Evolutionary conservation across 1,140 invertebrate species (phyloP).

Genomic region (Penaeus chinensis): DNA sequence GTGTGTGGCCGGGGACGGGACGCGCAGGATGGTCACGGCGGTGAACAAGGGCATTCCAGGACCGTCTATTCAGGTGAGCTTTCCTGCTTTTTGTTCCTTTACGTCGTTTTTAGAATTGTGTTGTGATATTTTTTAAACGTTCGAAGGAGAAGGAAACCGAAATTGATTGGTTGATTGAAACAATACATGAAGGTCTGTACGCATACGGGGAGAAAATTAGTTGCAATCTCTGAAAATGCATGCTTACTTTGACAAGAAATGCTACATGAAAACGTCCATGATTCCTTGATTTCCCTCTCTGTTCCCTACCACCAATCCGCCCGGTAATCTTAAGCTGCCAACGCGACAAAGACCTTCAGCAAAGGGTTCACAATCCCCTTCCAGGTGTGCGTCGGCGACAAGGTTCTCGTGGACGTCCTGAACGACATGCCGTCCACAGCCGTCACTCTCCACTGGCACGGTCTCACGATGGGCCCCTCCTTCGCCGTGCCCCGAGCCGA

Average conservation of each 20-base stretch:
- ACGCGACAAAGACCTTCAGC: background rate
- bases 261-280: too few species aligned
- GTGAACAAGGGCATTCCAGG: slow-evolving; percentile 90
- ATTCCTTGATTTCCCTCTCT: too few species aligned
- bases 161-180: too few species aligned
- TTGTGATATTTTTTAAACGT: too few species aligned
- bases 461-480: slow-evolving; percentile 77
- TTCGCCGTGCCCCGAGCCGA: background rate
- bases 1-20: slow-evolving; percentile 85
- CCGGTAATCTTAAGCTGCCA: background rate
- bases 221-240: too few species aligned
- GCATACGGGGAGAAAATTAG: too few species aligned
- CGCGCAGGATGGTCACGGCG: slow-evolving; percentile 78
- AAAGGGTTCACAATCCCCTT: slow-evolving; percentile 58
- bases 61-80: slow-evolving; percentile 80
- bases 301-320: too few species aligned
- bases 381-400: slow-evolving; percentile 86
- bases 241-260: too few species aligned
- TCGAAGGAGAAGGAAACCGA: too few species aligned
- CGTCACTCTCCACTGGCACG: slow-evolving; percentile 88
- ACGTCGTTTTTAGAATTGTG: too few species aligned
- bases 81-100: too few species aligned
- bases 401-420: slow-evolving; percentile 84
- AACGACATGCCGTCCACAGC: slow-evolving; percentile 85
- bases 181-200: too few species aligned